phyloP scores from a whole-genome alignment of 2,888 invertebrate genomes.

The Melieria omissa region DNA sequence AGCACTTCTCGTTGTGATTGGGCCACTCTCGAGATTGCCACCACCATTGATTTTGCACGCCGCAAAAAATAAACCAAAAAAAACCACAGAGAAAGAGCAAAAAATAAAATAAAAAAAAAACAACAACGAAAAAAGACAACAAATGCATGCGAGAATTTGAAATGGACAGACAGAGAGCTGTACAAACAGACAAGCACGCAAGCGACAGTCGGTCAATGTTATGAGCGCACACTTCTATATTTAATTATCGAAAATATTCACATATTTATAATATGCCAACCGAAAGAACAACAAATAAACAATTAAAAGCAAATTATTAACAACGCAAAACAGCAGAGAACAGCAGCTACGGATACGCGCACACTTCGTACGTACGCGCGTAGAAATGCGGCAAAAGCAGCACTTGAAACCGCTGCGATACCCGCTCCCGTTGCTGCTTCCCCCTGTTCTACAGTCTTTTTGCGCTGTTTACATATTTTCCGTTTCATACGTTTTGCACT shows the following conservation, averaged over 20 bases:
- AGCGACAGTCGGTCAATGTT: conserved; percentile 32
- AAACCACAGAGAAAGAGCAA: background rate
- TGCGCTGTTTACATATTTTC: too few relatives aligned
- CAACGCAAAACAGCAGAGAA: background rate
- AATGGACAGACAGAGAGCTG: conserved; percentile 2
- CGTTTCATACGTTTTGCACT: too few relatives aligned
- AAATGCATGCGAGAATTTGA: conserved; percentile 1
- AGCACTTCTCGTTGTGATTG: background rate
- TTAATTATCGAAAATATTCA: conserved; percentile 11
- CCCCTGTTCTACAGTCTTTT: too few relatives aligned
- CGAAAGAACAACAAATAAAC: conserved; percentile 18
- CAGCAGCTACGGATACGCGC: too few relatives aligned
- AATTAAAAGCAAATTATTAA: background rate
- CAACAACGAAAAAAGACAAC: background rate
- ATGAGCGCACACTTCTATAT: conserved; percentile 25
- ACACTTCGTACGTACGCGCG: background rate
- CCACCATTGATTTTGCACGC: too few relatives aligned
- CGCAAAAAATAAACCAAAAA: background rate
- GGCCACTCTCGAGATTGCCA: background rate
- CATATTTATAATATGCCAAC: background rate
- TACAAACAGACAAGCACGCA: conserved; percentile 7
- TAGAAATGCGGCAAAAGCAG: too few relatives aligned
- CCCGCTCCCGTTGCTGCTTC: too few relatives aligned
- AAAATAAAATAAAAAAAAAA: background rate
- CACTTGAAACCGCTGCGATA: too few relatives aligned